Conservation (phyloP, 2,113 vertebrate genomes). For the Lathamus discolor region DNA sequence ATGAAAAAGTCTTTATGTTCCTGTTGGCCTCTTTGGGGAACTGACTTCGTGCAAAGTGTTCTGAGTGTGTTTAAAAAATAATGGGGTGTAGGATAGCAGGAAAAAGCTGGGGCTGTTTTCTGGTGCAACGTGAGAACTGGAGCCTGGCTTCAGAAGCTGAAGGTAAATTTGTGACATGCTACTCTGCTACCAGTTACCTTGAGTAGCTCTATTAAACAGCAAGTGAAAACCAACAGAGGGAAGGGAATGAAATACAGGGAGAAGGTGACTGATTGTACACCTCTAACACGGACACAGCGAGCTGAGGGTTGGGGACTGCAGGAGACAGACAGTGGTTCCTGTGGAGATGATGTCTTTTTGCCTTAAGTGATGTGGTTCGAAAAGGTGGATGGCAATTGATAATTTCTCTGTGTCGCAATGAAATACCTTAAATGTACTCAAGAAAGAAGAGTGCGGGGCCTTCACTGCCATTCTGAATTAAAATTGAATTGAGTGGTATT, state of each 20-base stretch:
- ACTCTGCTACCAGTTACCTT: background rate
- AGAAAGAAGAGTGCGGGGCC: background rate
- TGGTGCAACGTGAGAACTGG: background rate
- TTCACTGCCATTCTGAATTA: background rate
- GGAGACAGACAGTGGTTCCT: fast-evolving
- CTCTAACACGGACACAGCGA: fast-evolving
- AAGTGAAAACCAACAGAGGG: background rate
- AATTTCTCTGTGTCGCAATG: background rate
- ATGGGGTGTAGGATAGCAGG: background rate
- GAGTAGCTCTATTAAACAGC: background rate
- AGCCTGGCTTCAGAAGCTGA: background rate
- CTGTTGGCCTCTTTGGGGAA: background rate
- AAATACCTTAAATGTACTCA: no score
- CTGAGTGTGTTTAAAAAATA: background rate
- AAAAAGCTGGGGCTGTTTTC: background rate
- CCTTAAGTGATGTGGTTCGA: background rate
- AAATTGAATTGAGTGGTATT: background rate
- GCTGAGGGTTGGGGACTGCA: background rate
- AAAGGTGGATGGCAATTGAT: background rate
- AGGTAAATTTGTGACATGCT: background rate
- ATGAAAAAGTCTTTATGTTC: background rate
- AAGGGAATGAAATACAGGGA: background rate
- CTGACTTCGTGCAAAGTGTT: background rate
- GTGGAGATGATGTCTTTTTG: background rate
- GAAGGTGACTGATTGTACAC: background rate